Conservation (phyloP, 1,140 invertebrate genomes). For the Drosophila sucinea region DNA sequence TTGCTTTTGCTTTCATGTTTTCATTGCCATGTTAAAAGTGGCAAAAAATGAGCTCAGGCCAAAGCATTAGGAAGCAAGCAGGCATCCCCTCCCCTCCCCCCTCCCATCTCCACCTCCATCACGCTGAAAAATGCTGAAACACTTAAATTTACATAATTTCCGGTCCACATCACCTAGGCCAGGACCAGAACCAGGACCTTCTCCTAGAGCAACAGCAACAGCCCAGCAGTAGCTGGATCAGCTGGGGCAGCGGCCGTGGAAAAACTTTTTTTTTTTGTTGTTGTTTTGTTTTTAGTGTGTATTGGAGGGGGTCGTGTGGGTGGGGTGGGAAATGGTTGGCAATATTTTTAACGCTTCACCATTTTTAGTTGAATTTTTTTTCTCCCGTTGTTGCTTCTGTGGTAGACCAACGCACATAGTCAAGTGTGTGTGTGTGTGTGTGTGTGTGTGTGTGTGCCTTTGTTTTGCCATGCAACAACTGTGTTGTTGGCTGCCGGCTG, state of each 20-base stretch:
- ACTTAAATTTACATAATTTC: conserved; percentile 81
- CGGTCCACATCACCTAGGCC: conserved; percentile 77
- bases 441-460: conserved; percentile 3
- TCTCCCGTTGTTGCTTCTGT: conserved; percentile 36
- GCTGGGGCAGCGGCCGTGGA: conserved; percentile 42
- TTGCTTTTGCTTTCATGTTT: conserved; percentile 76
- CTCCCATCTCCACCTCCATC: neutral
- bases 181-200: conserved; percentile 76
- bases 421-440: neutral
- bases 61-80: neutral
- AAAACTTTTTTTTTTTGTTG: conserved; percentile 27
- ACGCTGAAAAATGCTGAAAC: conserved; percentile 37
- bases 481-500: conserved; percentile 7
- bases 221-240: conserved; percentile 46
- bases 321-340: conserved; percentile 46
- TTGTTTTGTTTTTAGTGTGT: conserved; percentile 18
- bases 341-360: conserved; percentile 70
- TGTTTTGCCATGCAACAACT: conserved; percentile 9
- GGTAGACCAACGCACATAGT: conserved; percentile 36
- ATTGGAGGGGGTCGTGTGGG: neutral
- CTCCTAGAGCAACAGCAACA: conserved; percentile 47
- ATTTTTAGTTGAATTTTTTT: conserved; percentile 68
- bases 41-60: conserved; percentile 38
- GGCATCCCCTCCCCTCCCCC: neutral
- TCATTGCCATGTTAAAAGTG: conserved; percentile 74